A percentile compares a stretch with the other conserved stretches of the same genome.
Conservation (phyloP, 2,888 invertebrate genomes). For the Cylloceria caligata region DNA sequence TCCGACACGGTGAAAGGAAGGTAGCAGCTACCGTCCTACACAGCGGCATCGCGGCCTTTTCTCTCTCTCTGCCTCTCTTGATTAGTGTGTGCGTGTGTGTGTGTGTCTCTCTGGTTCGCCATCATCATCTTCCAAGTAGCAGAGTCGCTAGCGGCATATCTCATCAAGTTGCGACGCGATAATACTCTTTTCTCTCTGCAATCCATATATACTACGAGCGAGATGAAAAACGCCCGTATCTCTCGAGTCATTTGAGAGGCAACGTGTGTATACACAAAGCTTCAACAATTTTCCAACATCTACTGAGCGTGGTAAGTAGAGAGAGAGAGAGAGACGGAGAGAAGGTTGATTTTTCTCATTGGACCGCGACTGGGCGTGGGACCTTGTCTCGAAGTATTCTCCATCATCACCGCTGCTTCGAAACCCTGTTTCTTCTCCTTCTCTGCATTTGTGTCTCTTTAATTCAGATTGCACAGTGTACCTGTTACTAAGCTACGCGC, state of each 20-base stretch:
- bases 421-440: background rate
- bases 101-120: slow-evolving; percentile 39
- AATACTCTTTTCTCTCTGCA: slow-evolving; percentile 59
- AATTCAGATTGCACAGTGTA: background rate
- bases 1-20: slow-evolving; percentile 77
- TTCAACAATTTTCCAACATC: slow-evolving; percentile 10
- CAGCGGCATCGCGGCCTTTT: slow-evolving; percentile 50
- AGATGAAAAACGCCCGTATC: slow-evolving; percentile 26
- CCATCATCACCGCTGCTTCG: background rate
- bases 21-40: slow-evolving; percentile 76
- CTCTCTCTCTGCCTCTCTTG: slow-evolving; percentile 3
- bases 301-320: slow-evolving; percentile 2
- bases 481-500: slow-evolving; percentile 27
- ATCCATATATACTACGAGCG: slow-evolving; percentile 31
- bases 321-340: slow-evolving; percentile 29
- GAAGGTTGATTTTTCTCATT: slow-evolving; percentile 79
- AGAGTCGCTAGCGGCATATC: background rate
- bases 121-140: slow-evolving; percentile 51
- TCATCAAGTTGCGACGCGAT: slow-evolving; percentile 26
- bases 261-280: background rate
- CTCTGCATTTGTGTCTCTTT: background rate
- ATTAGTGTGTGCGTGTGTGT: too few relatives aligned
- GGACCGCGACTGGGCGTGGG: slow-evolving; percentile 76
- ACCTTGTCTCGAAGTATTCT: slow-evolving; percentile 57
- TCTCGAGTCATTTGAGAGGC: slow-evolving; percentile 62